Percentiles rank a stretch among this genome's conserved stretches.
These are phyloP conservation scores for Myrmecophaga tridactyla DNA, from an alignment of 2,113 vertebrate genomes.

Conservation along the genomic window DNA sequence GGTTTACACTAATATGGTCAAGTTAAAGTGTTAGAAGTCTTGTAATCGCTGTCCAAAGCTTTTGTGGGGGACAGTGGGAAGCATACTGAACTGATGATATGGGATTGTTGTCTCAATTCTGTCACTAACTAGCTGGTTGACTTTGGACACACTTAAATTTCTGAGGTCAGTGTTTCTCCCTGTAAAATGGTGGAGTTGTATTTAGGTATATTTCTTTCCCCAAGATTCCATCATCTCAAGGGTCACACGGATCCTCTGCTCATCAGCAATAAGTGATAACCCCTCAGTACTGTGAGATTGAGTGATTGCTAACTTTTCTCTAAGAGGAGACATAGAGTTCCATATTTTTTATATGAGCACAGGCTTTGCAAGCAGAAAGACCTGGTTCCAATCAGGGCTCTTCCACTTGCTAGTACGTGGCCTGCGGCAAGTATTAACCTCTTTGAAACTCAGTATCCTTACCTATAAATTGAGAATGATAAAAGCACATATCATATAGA, in stretches of 20 bases:
- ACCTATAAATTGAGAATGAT: neutral
- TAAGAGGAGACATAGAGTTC: neutral
- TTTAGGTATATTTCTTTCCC: neutral
- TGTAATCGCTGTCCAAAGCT: neutral
- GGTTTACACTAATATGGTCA: neutral
- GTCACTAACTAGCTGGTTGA: neutral
- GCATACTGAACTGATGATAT: neutral
- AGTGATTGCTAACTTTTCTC: neutral
- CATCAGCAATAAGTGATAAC: neutral
- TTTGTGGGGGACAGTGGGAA: neutral
- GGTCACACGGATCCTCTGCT: neutral
- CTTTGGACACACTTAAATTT: neutral
- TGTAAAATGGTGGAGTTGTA: neutral
- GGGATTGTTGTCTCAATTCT: neutral
- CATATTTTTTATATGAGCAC: neutral
- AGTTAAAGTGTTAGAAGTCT: neutral
- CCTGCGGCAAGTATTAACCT: neutral
- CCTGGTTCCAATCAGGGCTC: neutral
- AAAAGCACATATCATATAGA: neutral
- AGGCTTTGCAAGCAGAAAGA: neutral
- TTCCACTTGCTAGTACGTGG: neutral
- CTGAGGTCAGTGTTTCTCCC: neutral
- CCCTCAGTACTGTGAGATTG: neutral
- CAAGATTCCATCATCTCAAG: neutral
- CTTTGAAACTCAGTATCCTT: neutral